These are phyloP conservation scores for Lamprologus tigripictilis DNA, from an alignment of 2,113 vertebrate genomes.

Conservation along the genomic window DNA sequence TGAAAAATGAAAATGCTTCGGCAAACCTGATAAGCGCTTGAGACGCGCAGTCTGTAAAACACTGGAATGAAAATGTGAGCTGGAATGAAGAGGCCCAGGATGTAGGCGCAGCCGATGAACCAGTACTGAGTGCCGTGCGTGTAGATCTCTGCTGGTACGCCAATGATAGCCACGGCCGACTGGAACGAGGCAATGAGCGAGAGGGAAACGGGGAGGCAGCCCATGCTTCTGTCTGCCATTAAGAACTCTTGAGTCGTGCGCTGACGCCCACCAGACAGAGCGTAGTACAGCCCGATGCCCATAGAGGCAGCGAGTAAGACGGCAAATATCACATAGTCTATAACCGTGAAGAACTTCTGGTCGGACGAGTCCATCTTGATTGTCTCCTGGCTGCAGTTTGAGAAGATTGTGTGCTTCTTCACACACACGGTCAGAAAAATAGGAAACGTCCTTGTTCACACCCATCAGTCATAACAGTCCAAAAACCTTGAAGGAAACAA, in stretches of 20 bases:
- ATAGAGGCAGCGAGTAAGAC: slow-evolving; percentile 78
- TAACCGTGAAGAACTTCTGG: slow-evolving; percentile 69
- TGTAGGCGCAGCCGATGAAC: slow-evolving; percentile 90
- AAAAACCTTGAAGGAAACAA: not conserved
- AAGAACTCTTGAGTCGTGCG: slow-evolving; percentile 85
- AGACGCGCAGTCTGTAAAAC: slow-evolving; percentile 85
- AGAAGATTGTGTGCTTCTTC: not conserved
- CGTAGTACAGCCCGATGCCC: slow-evolving; percentile 87
- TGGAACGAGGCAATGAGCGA: slow-evolving; percentile 94
- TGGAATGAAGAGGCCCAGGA: slow-evolving; percentile 87
- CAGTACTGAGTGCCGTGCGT: slow-evolving; percentile 88
- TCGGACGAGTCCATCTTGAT: slow-evolving; percentile 40
- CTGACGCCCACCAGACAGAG: slow-evolving; percentile 79
- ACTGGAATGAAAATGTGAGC: slow-evolving; percentile 88
- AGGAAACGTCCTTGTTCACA: not conserved
- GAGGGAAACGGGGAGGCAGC: slow-evolving; percentile 81
- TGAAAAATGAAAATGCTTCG: not conserved
- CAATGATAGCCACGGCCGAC: slow-evolving; percentile 90
- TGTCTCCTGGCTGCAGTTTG: not conserved
- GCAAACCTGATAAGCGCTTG: slow-evolving; percentile 85
- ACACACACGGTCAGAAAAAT: not conserved
- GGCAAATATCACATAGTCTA: slow-evolving; percentile 84
- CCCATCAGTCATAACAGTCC: slow-evolving; percentile 14
- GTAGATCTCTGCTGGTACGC: slow-evolving; percentile 84
- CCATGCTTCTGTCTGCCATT: slow-evolving; percentile 86